Evolutionary conservation across 2,113 vertebrate species (phyloP), one percentile per base, ranked within the genome.

Genomic region (Equus przewalskii): DNA sequence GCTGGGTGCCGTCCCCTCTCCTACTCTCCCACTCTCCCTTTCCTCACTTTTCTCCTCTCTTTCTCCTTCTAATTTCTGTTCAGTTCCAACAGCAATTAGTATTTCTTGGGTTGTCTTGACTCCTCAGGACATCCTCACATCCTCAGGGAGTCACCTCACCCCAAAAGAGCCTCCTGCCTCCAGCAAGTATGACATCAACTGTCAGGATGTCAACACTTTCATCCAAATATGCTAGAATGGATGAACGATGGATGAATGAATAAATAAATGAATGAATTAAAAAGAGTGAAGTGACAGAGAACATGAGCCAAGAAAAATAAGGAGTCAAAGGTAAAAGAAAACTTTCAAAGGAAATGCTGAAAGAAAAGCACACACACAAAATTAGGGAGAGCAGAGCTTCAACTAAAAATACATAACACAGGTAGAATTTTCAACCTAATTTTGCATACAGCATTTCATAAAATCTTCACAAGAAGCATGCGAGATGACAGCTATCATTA

Each of bases 151-250:
- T 80, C 12, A 8, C 6, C 36, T 91, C 44, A 33, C 14, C 41
- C 89, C 54, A 30, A 60, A 24, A 60, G 58, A 78, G 56, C 51
- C 46, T 81, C 85, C 51, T 54, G 51, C 0, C 51, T 46, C 73
- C 79, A 95, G 46, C 41, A 79, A 84, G 41, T 65, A 79, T n/a
- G 16, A 36, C 73, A 33, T 84, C 60, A 78, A n/a, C 44, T 64
- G 36, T 89, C 30, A 79, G 33, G 56, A 92, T 51, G 12, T 69
- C 56, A 89, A 89, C 41, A 89, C 95, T 94, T 92, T 90, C 54
- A 75, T 49, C 19, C 84, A 84, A 92, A 91, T 58, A 91, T 6
- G 51, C 46, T 22, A 78, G 93, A 46, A 69, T 26, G 26, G n/a
- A 51, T 95, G 28, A 80, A 80, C 51, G 13, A 58, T 91, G 49